Base-by-base conservation (phyloP, 53 echinoderm and acorn worm species). In the Antedon mediterranea region DNA sequence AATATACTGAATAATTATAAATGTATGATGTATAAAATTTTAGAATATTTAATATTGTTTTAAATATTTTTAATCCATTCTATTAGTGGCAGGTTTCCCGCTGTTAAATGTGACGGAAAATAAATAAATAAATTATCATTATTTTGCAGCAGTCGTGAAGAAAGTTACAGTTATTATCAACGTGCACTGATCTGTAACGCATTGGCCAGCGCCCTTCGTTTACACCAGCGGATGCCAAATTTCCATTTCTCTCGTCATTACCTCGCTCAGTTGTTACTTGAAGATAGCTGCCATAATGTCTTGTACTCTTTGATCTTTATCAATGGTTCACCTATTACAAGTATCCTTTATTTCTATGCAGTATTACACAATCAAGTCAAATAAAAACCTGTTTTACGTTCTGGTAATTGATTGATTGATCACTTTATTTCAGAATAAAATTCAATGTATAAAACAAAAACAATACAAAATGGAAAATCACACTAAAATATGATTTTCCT, bases 211-310 rank as follows among this genome's bases (percentile, higher is more conserved):
- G 92, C 92, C 20, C 86, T 97, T 23, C 73, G 97, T 28, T 83
- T 97, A 31, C 97, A 97, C 44, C 97, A 97, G 72, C 87, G 97
- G 29, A 81, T 97, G 81, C 97, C 97, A 28, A 75, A 77, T 0
- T 86, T 97, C 32, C 89, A 92, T 76, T 92, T 97, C 87, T 88
- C 81, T 83, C 80, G 88, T 72, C 75, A 83, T 70, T 97, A 85
- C 82, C 85, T 97, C 8, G 90, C 72, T 5, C 76, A 82, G 75
- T 80, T 97, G 0, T 81, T 97, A 14, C 70, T 97, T 28, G 97
- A 97, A 74, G 97, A 97, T 74, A 92, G 92, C 78, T 97, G 97
- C 29, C 97, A 97, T 75, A 89, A 97, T 77, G 82, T 97, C 41
- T 85, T 97, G 82, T 97, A 87, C 73, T 97, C 97, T 14, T 84